Evolutionary conservation across 2,113 vertebrate genomes (phyloP).

Genomic region (Embiotoca jacksoni): DNA sequence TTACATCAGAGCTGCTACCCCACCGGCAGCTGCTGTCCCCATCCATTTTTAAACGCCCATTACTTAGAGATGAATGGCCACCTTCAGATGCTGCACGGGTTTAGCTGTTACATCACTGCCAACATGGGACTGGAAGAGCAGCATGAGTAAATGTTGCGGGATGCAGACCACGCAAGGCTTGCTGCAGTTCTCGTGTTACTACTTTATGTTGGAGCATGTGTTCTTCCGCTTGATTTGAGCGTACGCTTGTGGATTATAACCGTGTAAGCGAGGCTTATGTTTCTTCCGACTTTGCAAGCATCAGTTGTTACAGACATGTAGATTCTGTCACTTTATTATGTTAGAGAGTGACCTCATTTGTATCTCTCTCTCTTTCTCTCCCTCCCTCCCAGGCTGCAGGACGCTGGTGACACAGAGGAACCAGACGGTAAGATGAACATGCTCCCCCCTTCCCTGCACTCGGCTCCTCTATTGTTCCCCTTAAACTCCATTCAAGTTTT

Average conservation of each 20-base stretch:
- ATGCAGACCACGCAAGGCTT: background rate
- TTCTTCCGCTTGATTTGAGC: background rate
- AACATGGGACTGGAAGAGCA: constrained; percentile 13
- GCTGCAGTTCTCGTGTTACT: background rate
- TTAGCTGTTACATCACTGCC: constrained; percentile 36
- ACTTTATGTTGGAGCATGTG: background rate
- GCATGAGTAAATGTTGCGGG: constrained; percentile 26
- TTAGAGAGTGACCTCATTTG: constrained; percentile 56
- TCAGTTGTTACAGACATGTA: background rate
- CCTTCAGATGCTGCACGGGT: constrained; percentile 48
- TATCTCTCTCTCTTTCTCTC: constrained; percentile 33
- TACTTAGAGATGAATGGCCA: constrained; percentile 64
- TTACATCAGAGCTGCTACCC: constrained; percentile 71
- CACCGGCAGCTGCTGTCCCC: constrained; percentile 73
- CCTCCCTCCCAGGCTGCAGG: constrained; percentile 69
- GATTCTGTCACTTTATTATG: constrained; percentile 37
- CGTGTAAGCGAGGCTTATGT: background rate
- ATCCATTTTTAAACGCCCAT: constrained; percentile 72
- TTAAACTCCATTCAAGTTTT: constrained; percentile 32
- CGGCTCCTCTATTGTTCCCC: constrained; percentile 59
- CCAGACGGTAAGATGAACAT: constrained; percentile 80
- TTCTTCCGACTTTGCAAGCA: constrained; percentile 11
- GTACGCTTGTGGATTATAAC: background rate
- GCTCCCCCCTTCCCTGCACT: constrained; percentile 63
- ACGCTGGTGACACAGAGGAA: constrained; percentile 73